A percentile compares a stretch with the other conserved stretches of the same genome.
These are phyloP conservation scores for Cinara cedri DNA, from an alignment of 2,888 invertebrate genomes.

Conservation along the genomic window DNA sequence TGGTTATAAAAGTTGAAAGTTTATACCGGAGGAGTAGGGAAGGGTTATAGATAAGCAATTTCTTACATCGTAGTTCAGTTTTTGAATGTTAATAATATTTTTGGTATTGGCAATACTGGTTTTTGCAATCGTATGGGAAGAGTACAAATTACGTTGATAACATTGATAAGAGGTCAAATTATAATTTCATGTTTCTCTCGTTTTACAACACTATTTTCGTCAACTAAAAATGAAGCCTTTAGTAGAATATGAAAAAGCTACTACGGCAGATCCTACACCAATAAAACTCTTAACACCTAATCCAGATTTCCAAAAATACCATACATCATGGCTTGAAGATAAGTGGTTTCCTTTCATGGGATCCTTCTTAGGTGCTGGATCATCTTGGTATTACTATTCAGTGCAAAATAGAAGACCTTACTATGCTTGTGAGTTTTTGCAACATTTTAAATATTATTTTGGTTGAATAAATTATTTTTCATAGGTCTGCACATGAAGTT, in stretches of 20 bases:
- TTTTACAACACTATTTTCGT: no score
- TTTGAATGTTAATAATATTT: neutral
- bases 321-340: constrained; percentile 37
- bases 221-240: constrained; percentile 36
- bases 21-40: no score
- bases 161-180: constrained; percentile 28
- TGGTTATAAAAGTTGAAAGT: no score
- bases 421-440: constrained; percentile 17
- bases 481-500: constrained; percentile 33
- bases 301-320: constrained; percentile 30
- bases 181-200: neutral
- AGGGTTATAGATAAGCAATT: no score
- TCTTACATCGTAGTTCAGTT: no score
- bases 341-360: constrained; percentile 53
- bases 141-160: neutral
- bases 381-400: neutral
- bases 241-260: constrained; percentile 38
- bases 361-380: constrained; percentile 22
- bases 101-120: neutral
- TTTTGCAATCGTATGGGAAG: neutral
- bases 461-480: neutral
- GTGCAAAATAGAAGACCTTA: constrained; percentile 20
- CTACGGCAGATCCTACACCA: constrained; percentile 28
- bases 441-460: neutral
- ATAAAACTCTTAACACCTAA: constrained; percentile 28